Evolutionary conservation across 2,797 vertebrate genomes (phyloP).

Genomic region (Gallinago nigripennis): DNA sequence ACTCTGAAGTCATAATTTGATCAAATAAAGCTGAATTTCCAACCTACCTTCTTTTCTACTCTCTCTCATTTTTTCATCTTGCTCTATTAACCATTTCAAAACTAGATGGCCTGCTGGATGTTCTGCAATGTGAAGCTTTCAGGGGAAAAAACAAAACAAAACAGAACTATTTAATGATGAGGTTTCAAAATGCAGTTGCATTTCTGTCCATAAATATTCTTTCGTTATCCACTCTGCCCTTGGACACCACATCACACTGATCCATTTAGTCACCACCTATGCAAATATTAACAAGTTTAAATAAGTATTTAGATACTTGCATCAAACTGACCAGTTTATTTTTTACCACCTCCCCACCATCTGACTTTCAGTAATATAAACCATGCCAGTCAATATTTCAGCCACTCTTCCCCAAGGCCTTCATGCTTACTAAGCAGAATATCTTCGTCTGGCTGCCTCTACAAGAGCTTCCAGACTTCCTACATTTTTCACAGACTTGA

Average conservation of each 20-base stretch:
- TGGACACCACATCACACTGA: background rate
- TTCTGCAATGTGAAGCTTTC: conserved; percentile 92
- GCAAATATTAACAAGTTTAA: background rate
- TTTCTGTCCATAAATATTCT: background rate
- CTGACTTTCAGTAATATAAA: background rate
- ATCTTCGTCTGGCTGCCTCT: background rate
- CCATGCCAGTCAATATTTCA: background rate
- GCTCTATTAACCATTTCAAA: conserved; percentile 94
- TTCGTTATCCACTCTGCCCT: background rate
- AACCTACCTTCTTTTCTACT: conserved; percentile 84
- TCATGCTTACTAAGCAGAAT: background rate
- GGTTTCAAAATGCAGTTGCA: background rate
- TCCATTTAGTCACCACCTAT: background rate
- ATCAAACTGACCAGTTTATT: background rate
- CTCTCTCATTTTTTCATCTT: conserved; percentile 85
- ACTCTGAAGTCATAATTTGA: background rate
- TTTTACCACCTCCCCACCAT: background rate
- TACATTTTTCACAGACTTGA: background rate
- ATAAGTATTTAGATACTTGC: too few species aligned
- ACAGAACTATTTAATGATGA: background rate
- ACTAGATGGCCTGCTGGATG: conserved; percentile 96
- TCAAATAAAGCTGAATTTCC: background rate
- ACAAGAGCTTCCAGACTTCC: background rate
- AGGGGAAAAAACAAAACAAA: background rate
- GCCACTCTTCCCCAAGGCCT: background rate